Conservation (phyloP, 2,113 vertebrate species). For the Hystrix cristata region DNA sequence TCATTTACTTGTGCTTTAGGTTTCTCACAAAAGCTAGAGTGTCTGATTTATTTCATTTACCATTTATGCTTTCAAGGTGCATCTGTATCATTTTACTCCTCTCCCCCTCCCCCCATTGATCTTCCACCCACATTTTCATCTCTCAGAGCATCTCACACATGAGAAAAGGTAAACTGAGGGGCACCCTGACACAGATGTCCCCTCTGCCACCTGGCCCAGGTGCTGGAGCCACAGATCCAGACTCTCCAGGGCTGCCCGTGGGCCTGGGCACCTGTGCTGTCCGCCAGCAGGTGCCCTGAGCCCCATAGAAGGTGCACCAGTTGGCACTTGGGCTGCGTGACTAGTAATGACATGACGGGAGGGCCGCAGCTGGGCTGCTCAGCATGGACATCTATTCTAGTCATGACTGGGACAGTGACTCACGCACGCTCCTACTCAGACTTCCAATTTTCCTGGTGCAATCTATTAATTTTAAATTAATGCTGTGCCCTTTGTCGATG, state of each 20-base stretch:
- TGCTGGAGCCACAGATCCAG: fast-evolving
- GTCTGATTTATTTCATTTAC: background rate
- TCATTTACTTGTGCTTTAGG: background rate
- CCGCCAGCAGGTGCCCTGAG: fast-evolving
- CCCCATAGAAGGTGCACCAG: fast-evolving
- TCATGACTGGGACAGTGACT: background rate
- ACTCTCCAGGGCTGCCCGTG: fast-evolving
- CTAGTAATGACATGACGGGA: fast-evolving
- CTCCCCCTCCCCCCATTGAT: background rate
- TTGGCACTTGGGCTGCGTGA: fast-evolving
- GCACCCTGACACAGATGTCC: fast-evolving
- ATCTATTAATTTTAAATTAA: conserved; percentile 69
- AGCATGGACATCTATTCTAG: background rate
- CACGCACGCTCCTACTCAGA: background rate
- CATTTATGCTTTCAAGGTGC: background rate
- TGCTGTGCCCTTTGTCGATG: conserved; percentile 28
- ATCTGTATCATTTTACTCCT: background rate
- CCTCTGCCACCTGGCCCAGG: no score
- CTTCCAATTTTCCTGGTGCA: conserved; percentile 33
- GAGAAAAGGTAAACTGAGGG: fast-evolving
- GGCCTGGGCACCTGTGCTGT: fast-evolving
- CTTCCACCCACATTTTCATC: fast-evolving
- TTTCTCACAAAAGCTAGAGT: background rate
- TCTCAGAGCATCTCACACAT: background rate
- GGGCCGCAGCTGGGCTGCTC: background rate